These are phyloP conservation scores for Agapornis canus DNA, from an alignment of 2,797 vertebrate species.

Conservation along the genomic window DNA sequence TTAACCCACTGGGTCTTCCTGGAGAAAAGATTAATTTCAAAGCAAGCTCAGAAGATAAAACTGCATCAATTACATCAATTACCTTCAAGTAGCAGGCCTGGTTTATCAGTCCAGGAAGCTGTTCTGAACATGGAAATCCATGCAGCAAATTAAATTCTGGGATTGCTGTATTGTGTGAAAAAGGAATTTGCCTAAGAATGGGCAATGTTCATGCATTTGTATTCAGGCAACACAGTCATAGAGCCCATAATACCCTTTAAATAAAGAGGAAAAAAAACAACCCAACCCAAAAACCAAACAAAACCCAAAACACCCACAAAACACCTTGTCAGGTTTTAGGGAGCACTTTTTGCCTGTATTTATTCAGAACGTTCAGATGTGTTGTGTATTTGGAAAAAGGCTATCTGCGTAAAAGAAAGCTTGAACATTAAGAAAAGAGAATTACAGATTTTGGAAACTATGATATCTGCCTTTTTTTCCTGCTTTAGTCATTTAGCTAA, in stretches of 20 bases:
- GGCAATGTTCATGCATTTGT: not conserved
- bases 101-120: not conserved
- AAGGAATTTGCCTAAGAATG: not conserved
- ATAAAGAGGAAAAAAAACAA: not conserved
- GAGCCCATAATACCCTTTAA: not conserved
- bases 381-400: slow-evolving; percentile 18
- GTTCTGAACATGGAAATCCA: not conserved
- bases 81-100: not conserved
- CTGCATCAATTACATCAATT: not conserved
- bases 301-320: not conserved
- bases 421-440: slow-evolving; percentile 19
- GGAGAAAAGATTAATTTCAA: not conserved
- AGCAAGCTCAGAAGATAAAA: not conserved
- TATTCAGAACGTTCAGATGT: not conserved
- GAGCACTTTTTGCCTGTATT: not conserved
- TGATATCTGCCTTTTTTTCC: not conserved
- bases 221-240: not conserved
- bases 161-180: not conserved
- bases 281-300: not conserved
- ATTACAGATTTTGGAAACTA: slow-evolving; percentile 29
- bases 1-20: not conserved
- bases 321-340: not conserved
- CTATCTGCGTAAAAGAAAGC: slow-evolving; percentile 22
- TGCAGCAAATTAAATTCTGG: not conserved
- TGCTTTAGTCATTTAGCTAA: not conserved